These are phyloP conservation scores for Esox lucius DNA, from an alignment of 2,797 vertebrate genomes.

Conservation along the genomic window DNA sequence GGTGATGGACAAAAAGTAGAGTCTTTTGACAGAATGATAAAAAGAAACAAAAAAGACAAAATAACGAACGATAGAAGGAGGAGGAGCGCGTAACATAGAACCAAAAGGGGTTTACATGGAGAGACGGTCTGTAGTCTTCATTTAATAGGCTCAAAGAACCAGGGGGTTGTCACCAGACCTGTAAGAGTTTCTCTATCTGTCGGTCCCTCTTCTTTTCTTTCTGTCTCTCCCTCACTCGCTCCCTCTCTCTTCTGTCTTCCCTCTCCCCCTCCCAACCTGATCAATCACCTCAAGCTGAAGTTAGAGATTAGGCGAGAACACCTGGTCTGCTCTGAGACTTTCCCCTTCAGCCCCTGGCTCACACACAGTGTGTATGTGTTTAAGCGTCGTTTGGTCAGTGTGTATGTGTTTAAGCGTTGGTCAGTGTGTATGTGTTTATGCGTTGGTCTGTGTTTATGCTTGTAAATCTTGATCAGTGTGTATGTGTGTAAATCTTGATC, in stretches of 20 bases:
- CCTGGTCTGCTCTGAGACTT: neutral
- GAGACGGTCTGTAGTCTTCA: too few species aligned
- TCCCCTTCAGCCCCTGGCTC: neutral
- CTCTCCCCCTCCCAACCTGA: conserved; percentile 37
- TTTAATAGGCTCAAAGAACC: neutral
- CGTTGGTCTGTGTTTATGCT: neutral
- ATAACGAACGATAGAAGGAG: neutral
- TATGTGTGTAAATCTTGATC: neutral
- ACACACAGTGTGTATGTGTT: neutral
- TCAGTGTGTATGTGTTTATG: too few species aligned
- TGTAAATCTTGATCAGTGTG: neutral
- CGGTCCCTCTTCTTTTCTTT: neutral
- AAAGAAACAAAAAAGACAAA: neutral
- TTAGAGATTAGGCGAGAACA: neutral
- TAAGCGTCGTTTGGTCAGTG: neutral
- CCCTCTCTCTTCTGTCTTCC: neutral
- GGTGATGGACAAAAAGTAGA: neutral
- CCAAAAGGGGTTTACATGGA: neutral
- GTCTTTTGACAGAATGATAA: neutral
- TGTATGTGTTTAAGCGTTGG: neutral
- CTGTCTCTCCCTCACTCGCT: too few species aligned
- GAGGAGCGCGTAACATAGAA: neutral
- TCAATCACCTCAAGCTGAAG: conserved; percentile 54
- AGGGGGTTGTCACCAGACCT: neutral
- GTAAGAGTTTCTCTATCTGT: conserved; percentile 24